Base-by-base conservation (phyloP, 2,113 vertebrate genomes). In the Melanerpes aurifrons region DNA sequence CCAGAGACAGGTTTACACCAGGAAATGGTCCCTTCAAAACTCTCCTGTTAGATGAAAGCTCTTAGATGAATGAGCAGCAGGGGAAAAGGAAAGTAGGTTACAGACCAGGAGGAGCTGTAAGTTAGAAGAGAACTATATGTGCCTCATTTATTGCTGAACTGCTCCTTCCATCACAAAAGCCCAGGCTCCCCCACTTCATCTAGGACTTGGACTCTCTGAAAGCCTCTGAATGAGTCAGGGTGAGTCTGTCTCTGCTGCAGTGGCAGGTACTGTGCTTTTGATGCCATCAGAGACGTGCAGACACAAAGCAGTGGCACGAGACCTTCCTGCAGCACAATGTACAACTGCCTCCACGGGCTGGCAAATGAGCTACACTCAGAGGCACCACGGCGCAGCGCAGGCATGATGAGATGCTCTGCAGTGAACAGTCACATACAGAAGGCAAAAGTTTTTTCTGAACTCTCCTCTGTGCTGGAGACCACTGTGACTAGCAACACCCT, bases 11-110 rank as follows among this genome's bases (percentile, higher is more conserved):
- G 72, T 86, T 86, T 89, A 89, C 79, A 83, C n/a, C 48, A 92
- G 62, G 73, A 94, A 90, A 94, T 5, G 12, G 82, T 71, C 80
- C 90, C 74, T 95, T 94, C 90, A 82, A 90, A 95, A 92, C 56
- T 64, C 58, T 86, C 76, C 45, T 56, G 35, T 87, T 90, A 95
- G 82, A 95, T 82, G 56, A 96, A 92, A 95, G 93, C 85, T 88
- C 80, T 72, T 62, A 92, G 82, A 80, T 86, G 89, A 94, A 92
- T 81, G 72, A 96, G 82, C 93, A 92, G 94, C 87, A 89, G 91
- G 92, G 82, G 73, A 95, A 93, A 92, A 92, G 72, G 68, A 92
- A 96, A 95, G 93, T 94, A 94, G 94, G 96, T 94, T 96, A 94
- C 79, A 91, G 93, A 92, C 76, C 85, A 94, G 90, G 94, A 92